Base-by-base conservation (phyloP, 2,113 vertebrate genomes). In the Psettodes erumei region DNA sequence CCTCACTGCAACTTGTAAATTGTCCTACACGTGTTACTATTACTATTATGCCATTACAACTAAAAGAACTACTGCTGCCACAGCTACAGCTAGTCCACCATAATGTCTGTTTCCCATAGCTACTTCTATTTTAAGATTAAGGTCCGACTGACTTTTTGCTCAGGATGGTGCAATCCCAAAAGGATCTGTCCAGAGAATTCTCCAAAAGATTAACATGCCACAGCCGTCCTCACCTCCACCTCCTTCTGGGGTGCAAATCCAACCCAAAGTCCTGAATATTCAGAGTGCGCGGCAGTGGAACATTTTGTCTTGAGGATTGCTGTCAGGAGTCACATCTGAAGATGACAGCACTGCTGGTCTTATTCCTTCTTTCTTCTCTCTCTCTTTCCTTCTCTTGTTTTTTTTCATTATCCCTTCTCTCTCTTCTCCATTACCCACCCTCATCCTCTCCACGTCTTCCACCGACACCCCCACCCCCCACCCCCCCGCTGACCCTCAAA, bases 281-380 rank as follows among this genome's bases (percentile, higher is more conserved):
- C 61, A 66, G 28, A 61, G 58, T 11, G 53, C 67, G 65, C 62
- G 23, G 71, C 78, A 47, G 27, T 71, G 63, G 84, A 89, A 81
- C 75, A 69, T 75, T 75, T 66, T 67, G 83, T 84, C 85, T 88
- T 72, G 82, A 89, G 80, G 60, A 69, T 85, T 86, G 71, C 82
- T 85, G 84, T 90, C 86, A 82, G 51, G 48, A 84, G 71, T 79
- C 83, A 75, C 79, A 88, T 76, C 60, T 37, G 48, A 72, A 58
- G 75, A 88, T 82, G 88, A 80, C 85, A 82, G 82, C 79, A 45
- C 15, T 54, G 35, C 32, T 55, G 42, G 30, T 11, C 58, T 50
- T 66, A 33, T 69, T 69, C 62, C 78, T 60, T 45, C 32, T 56
- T 75, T 60, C 28, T 21, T 37, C 56, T 21, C 47, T 77, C 56